These are phyloP conservation scores for Chaetoderma sp. DNA, from an alignment of 2,888 invertebrate genomes.

Conservation along the genomic window DNA sequence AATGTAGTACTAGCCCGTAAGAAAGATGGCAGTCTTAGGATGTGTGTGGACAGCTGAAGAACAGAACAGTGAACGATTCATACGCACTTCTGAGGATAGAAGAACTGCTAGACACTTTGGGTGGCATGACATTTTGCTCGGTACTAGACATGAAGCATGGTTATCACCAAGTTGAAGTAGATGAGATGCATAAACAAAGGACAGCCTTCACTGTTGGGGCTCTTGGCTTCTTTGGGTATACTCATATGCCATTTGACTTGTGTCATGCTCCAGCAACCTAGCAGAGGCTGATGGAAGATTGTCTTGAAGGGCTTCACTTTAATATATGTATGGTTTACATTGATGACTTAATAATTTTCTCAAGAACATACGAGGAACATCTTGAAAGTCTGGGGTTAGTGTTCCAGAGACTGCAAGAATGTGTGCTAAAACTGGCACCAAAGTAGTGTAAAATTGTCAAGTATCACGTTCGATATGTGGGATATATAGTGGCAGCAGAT, in stretches of 20 bases:
- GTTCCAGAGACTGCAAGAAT: conserved; percentile 12
- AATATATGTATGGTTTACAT: conserved; percentile 33
- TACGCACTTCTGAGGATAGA: no score
- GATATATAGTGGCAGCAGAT: conserved; percentile 26
- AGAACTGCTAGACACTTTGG: conserved; percentile 7
- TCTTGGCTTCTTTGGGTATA: conserved; percentile 16
- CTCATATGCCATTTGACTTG: conserved; percentile 25
- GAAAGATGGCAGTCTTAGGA: neutral
- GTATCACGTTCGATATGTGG: conserved; percentile 22
- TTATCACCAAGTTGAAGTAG: no score
- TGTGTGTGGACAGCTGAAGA: conserved; percentile 17
- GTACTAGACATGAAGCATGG: conserved; percentile 14
- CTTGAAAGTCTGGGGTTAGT: conserved; percentile 24
- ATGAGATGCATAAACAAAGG: conserved; percentile 25
- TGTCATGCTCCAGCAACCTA: conserved; percentile 26
- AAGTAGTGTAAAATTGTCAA: conserved; percentile 29
- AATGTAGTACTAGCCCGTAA: no score
- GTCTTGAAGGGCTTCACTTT: conserved; percentile 3
- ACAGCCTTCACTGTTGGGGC: conserved; percentile 34
- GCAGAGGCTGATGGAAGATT: conserved; percentile 31
- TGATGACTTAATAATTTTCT: conserved; percentile 38
- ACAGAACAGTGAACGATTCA: no score
- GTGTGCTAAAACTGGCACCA: conserved; percentile 29
- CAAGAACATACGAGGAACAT: conserved; percentile 28
- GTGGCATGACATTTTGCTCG: no score